Conservation (phyloP, 2,113 vertebrate species). For the Serilophus lunatus region DNA sequence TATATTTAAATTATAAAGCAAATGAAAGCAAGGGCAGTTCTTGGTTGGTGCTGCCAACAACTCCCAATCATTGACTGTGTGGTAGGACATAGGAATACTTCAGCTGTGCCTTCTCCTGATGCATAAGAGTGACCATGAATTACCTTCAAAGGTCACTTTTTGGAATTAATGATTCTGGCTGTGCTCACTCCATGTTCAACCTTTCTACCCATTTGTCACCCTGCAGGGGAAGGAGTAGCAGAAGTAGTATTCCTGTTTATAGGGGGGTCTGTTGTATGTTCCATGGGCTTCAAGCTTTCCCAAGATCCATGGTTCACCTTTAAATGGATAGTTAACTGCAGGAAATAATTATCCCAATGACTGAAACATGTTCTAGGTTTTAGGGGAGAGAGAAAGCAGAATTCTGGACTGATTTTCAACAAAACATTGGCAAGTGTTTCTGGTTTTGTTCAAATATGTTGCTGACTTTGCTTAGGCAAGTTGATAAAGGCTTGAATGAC, state of each 20-base stretch:
- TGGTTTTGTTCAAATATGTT: background rate
- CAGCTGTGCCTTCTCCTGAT: background rate
- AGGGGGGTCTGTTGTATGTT: background rate
- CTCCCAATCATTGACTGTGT: background rate
- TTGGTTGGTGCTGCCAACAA: background rate
- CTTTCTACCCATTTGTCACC: background rate
- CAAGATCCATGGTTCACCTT: background rate
- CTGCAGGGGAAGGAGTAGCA: background rate
- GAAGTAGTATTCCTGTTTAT: background rate
- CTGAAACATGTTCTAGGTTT: background rate
- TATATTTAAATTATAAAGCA: background rate
- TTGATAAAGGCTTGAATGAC: background rate
- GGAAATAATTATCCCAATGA: background rate
- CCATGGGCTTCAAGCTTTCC: background rate
- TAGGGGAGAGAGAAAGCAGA: background rate
- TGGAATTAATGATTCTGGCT: background rate
- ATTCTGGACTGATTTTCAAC: background rate
- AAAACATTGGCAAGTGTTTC: background rate
- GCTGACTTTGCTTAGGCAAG: background rate
- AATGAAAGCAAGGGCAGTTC: background rate
- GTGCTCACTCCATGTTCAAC: background rate
- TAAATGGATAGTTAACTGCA: background rate
- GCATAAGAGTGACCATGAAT: background rate
- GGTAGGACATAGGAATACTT: background rate
- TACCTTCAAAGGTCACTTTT: background rate